phyloP scores from a whole-genome alignment of 2,797 vertebrate species.

The Anguilla anguilla region DNA sequence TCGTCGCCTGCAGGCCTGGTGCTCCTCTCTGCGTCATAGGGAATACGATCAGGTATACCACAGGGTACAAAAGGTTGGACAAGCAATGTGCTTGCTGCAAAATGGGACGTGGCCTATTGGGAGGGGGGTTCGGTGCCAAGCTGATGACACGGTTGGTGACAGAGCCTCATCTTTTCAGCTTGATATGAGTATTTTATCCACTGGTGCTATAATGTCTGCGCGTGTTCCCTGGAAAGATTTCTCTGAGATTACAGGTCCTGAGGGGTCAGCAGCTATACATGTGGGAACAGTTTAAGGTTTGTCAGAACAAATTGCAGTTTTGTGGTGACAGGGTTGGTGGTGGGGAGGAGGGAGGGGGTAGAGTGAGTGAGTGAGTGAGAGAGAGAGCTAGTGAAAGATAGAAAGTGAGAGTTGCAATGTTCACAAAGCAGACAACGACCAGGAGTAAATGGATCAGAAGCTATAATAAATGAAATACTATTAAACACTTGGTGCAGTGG shows the following conservation, averaged over 20 bases:
- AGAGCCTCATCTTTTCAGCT: slow-evolving; percentile 85
- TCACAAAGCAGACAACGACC: slow-evolving; percentile 33
- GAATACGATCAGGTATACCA: slow-evolving; percentile 95
- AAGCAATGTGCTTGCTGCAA: slow-evolving; percentile 68
- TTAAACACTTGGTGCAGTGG: slow-evolving; percentile 29
- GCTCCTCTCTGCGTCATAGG: slow-evolving; percentile 91
- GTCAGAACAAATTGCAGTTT: slow-evolving; percentile 52
- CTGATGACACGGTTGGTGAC: slow-evolving; percentile 92
- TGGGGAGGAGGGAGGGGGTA: neutral
- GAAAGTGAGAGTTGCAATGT: slow-evolving; percentile 11
- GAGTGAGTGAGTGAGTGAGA: neutral
- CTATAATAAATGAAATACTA: slow-evolving; percentile 28
- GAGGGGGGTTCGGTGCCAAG: slow-evolving; percentile 74
- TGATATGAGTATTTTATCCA: slow-evolving; percentile 88
- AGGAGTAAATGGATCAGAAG: slow-evolving; percentile 32
- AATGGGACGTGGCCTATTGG: slow-evolving; percentile 84
- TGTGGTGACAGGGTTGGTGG: slow-evolving; percentile 20
- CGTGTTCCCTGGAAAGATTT: slow-evolving; percentile 71
- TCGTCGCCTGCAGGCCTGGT: slow-evolving; percentile 87
- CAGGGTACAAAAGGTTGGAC: slow-evolving; percentile 24
- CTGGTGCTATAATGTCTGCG: slow-evolving; percentile 78
- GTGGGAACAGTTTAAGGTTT: slow-evolving; percentile 65
- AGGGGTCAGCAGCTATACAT: slow-evolving; percentile 77
- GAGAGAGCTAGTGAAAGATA: neutral
- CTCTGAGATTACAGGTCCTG: slow-evolving; percentile 75